phyloP scores from a whole-genome alignment of 2,113 vertebrate species.

The Hippocampus zosterae region DNA sequence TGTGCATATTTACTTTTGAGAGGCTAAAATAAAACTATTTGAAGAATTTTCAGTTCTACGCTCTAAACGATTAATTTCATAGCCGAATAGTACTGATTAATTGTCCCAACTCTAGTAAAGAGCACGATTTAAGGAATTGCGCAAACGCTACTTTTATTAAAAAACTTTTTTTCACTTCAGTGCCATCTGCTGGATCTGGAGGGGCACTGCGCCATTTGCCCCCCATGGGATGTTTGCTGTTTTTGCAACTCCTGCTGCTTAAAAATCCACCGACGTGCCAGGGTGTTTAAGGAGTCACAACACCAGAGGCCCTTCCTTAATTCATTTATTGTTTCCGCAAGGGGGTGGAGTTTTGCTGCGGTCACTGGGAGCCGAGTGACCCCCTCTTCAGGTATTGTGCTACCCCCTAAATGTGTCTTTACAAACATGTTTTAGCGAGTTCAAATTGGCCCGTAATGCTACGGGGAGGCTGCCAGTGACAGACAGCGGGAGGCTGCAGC shows the following conservation, averaged over 20 bases:
- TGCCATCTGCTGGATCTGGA: not conserved
- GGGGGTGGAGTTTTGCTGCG: slow-evolving; percentile 33
- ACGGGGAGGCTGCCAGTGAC: slow-evolving; percentile 53
- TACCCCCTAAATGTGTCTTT: slow-evolving; percentile 31
- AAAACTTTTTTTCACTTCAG: not conserved
- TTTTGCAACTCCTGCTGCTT: slow-evolving; percentile 26
- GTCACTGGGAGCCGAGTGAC: slow-evolving; percentile 46
- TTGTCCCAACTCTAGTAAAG: too few relatives aligned
- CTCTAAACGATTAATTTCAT: too few relatives aligned
- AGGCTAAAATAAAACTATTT: too few relatives aligned
- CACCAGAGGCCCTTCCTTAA: slow-evolving; percentile 34
- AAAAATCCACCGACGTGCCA: slow-evolving; percentile 42
- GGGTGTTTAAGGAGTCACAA: slow-evolving; percentile 22
- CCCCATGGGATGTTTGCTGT: not conserved
- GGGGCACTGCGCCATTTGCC: not conserved
- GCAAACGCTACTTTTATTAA: not conserved
- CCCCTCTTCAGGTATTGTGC: slow-evolving; percentile 47
- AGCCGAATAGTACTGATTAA: too few relatives aligned
- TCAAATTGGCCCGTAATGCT: slow-evolving; percentile 41
- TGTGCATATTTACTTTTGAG: too few relatives aligned
- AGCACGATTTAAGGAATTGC: not conserved
- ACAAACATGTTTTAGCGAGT: slow-evolving; percentile 41
- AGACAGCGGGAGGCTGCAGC: slow-evolving; percentile 57
- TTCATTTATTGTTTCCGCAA: slow-evolving; percentile 36
- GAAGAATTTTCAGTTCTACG: too few relatives aligned